A percentile compares a stretch with the other conserved stretches of the same genome.
Evolutionary conservation across 2,797 vertebrate genomes (phyloP).

Genomic region (Hyperoplus lanceolatus): DNA sequence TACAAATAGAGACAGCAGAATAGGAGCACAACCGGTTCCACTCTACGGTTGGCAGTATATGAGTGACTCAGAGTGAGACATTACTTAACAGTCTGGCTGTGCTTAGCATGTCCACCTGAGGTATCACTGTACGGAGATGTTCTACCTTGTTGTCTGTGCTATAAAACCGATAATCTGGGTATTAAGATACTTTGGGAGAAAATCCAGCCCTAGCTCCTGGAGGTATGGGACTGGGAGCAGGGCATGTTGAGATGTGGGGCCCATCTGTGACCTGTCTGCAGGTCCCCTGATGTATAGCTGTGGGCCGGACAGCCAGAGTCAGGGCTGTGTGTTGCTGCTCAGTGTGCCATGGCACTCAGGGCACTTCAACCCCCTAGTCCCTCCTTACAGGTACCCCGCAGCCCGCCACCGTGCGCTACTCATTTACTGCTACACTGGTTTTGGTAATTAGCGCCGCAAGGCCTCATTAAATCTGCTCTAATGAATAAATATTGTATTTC

Average conservation of each 20-base stretch:
- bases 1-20: conserved; percentile 73
- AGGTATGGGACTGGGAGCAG: conserved; percentile 37
- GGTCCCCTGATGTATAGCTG: conserved; percentile 83
- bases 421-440: conserved; percentile 99
- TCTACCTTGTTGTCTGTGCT: conserved; percentile 20
- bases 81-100: conserved; percentile 37
- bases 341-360: conserved; percentile 87
- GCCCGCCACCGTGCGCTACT: conserved; percentile 94
- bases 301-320: conserved; percentile 81
- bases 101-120: conserved; percentile 31
- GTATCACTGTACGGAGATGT: conserved; percentile 18
- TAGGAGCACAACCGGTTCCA: conserved; percentile 41
- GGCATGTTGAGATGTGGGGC: conserved; percentile 41
- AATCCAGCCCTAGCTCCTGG: conserved; percentile 42
- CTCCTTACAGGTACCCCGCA: conserved; percentile 97
- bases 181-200: conserved; percentile 42
- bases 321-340: conserved; percentile 87
- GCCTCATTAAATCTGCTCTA: conserved; percentile 99
- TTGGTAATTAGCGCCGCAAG: conserved; percentile 99
- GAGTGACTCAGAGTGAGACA: not conserved
- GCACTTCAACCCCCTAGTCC: conserved; percentile 92
- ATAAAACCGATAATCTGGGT: conserved; percentile 42
- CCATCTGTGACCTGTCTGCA: conserved; percentile 78
- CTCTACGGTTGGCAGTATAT: conserved; percentile 32
- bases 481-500: conserved; percentile 99